phyloP scores from a whole-genome alignment of 2,113 vertebrate genomes.

The Pterocles gutturalis region DNA sequence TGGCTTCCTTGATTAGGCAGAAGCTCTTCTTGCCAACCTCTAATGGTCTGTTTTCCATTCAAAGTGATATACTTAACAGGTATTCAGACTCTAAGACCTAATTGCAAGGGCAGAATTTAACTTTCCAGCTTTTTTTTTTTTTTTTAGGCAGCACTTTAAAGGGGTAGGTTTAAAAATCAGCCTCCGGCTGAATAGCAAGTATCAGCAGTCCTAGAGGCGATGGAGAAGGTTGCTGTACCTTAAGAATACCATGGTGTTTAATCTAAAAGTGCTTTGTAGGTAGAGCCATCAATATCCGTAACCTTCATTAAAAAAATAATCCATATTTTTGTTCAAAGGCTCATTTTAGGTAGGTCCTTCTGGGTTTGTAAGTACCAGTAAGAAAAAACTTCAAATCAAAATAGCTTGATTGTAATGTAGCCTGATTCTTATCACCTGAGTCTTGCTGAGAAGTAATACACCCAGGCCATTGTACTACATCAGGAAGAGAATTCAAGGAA shows the following conservation, averaged over 20 bases:
- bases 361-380: background rate
- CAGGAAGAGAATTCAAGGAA: slow-evolving; percentile 49
- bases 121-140: background rate
- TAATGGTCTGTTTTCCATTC: slow-evolving; percentile 9
- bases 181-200: background rate
- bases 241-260: background rate
- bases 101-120: background rate
- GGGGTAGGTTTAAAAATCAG: background rate
- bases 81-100: background rate
- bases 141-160: background rate
- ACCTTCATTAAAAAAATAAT: background rate
- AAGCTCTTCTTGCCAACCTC: background rate
- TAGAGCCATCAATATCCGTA: background rate
- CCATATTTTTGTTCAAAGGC: background rate
- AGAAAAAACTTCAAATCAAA: background rate
- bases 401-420: background rate
- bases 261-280: background rate
- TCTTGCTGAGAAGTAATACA: background rate
- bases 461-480: slow-evolving; percentile 7
- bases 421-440: background rate
- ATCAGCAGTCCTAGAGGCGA: background rate
- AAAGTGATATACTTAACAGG: background rate
- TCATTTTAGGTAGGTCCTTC: background rate
- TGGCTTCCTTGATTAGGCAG: background rate
- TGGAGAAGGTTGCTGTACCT: background rate